Base-by-base conservation (phyloP, 2,888 invertebrate species). In the Clivina fossor region DNA sequence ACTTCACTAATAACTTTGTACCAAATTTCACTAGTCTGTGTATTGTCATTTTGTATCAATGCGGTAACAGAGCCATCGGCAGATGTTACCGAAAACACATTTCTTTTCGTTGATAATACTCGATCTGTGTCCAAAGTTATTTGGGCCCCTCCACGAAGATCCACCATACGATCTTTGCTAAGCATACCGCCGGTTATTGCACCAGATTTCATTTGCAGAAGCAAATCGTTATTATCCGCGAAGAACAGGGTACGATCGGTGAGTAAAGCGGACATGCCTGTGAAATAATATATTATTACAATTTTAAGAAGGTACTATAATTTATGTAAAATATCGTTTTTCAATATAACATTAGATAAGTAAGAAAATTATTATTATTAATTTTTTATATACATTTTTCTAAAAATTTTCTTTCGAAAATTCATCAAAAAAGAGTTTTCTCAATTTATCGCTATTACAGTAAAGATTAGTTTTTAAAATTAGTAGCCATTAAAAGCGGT, bases 41-140 rank as follows among this genome's bases (percentile, higher is more conserved):
- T 15, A 8, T 55, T 40, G 22, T 55, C 55, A 20, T 55, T 37
- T 55, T 55, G 55, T 9, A 55, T 20, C 11, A 55, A 24, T 37
- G 37, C 38, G 3, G 20, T 19, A 8, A 46, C 30, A 8, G 26
- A 24, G 4, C 55, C 55, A 9, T 55, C 55, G 5, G 20, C 19
- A 4, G 22, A 33, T 13, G 18, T 40, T 15, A 55, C 40, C 8
- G n/a, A 38, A 11, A 47, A 16, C 4, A 55, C 55, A 11, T 55
- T 55, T 11, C 22, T 24, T 38, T 55, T 55, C 3, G 33, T 32
- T 13, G 47, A 47, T 22, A 47, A 47, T 4, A 35, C 19, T 16
- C 37, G 47, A 13, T 47, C 55, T 4, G 37, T 44, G 28, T 53
- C 53, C 28, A 32, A 38, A 15, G 40, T 16, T 16, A 55, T 24